phyloP scores from a whole-genome alignment of 2,888 invertebrate genomes.

The Himalopsyche tibetana region DNA sequence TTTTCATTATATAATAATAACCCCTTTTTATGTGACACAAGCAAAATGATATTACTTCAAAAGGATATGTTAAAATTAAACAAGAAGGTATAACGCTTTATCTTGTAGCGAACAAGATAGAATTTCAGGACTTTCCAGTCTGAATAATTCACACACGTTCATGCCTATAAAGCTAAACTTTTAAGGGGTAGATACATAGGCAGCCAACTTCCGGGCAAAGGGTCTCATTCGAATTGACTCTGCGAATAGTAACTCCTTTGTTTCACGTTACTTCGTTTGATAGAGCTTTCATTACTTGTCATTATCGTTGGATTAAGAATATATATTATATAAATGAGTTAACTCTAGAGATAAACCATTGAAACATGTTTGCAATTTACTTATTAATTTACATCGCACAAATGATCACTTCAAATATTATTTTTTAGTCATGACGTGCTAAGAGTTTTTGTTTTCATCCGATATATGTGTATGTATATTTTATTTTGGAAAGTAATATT shows the following conservation, averaged over 20 bases:
- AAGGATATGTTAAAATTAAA: not conserved
- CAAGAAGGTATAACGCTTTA: not conserved
- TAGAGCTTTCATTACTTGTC: slow-evolving; percentile 10
- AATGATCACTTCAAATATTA: too few relatives aligned
- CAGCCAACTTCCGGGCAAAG: slow-evolving; percentile 24
- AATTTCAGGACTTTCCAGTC: slow-evolving; percentile 1
- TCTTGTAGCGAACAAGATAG: slow-evolving; percentile 9
- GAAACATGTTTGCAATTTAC: too few relatives aligned
- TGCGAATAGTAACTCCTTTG: not conserved
- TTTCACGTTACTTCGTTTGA: not conserved
- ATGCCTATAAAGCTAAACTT: slow-evolving; percentile 34
- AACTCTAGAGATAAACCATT: too few relatives aligned
- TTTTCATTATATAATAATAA: too few relatives aligned
- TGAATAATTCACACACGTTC: slow-evolving; percentile 28
- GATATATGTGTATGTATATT: too few relatives aligned
- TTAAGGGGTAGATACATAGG: slow-evolving; percentile 5
- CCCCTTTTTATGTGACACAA: too few relatives aligned
- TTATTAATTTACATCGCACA: too few relatives aligned
- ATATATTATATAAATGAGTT: too few relatives aligned
- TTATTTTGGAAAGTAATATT: too few relatives aligned
- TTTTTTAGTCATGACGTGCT: too few relatives aligned
- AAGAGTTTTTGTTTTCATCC: too few relatives aligned
- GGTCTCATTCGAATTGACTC: slow-evolving; percentile 16
- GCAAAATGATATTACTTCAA: slow-evolving; percentile 3
- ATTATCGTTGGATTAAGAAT: not conserved